Evolutionary conservation across 2,797 vertebrate species (phyloP), one percentile per base, ranked within the genome.

Genomic region (Steatocranus sp.): DNA sequence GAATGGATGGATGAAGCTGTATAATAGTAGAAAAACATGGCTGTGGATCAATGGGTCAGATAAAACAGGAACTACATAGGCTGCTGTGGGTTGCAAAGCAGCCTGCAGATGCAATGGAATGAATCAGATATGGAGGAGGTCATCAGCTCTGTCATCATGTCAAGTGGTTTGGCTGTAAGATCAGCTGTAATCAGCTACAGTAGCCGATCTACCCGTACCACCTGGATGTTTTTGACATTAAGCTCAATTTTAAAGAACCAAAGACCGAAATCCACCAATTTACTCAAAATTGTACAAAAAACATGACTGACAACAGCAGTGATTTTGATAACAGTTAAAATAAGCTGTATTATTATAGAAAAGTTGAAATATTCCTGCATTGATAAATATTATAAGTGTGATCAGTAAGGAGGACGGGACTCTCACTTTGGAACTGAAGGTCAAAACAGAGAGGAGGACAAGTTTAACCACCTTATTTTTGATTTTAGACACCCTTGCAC

Each of bases 281-380:
- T 38, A 23, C 0, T 38, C 20, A 41, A 41, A 23, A 1, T 0
- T 66, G 5, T 41, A 23, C n/a, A 66, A 66, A 9, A 10, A 66
- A 41, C 61, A 10, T 41, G 36, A 66, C 8, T 41, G 61, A 23
- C 20, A 0, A 43, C 38, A 43, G 14, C n/a, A 23, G 34, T 3
- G 11, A 10, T 30, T 53, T 14, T 25, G 23, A n/a, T n/a, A 34
- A 11, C 54, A 54, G 25, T 54, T 27, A n/a, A 43, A 43, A 68
- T 25, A 17, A 68, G 0, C 36, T 25, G 2, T 10, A 5, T 7
- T 68, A 68, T 4, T 68, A 1, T 1, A 11, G 14, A 5, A 68
- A 43, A 25, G 12, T 7, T 11, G 14, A 1, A 25, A 43, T 25
- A 25, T 68, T 43, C 8, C 12, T 68, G 63, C 12, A 7, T 41